Conservation (phyloP, 1,140 invertebrate genomes). For the Drosophila orena region DNA sequence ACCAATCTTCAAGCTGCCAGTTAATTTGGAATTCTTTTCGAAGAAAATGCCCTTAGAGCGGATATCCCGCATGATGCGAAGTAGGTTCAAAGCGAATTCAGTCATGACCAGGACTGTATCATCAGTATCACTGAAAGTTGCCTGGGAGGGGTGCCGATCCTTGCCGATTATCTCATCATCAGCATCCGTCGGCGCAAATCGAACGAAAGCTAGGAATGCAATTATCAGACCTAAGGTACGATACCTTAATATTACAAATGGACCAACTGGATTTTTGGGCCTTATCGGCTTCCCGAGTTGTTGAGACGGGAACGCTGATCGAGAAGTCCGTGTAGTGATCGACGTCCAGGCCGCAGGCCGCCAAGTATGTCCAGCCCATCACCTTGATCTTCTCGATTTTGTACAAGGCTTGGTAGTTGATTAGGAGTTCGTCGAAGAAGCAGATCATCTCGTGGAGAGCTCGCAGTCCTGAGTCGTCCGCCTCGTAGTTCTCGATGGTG, state of each 20-base stretch:
- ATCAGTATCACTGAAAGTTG: background rate
- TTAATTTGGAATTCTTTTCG: background rate
- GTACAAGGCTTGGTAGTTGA: slow-evolving; percentile 36
- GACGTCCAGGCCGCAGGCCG: slow-evolving; percentile 92
- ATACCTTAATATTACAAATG: no score
- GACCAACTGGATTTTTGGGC: no score
- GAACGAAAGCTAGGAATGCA: slow-evolving; percentile 2
- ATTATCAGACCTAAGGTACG: no score
- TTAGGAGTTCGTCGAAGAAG: slow-evolving; percentile 89
- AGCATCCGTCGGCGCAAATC: background rate
- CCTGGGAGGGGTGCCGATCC: background rate
- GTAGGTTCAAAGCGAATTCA: slow-evolving; percentile 41
- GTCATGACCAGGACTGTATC: slow-evolving; percentile 28
- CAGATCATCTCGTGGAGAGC: slow-evolving; percentile 95
- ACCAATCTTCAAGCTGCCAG: slow-evolving; percentile 43
- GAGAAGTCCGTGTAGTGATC: slow-evolving; percentile 21
- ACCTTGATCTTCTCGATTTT: slow-evolving; percentile 96
- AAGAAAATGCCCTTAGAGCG: slow-evolving; percentile 3
- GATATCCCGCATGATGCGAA: slow-evolving; percentile 38
- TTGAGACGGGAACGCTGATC: background rate
- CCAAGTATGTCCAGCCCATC: slow-evolving; percentile 96
- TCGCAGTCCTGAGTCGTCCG: slow-evolving; percentile 88
- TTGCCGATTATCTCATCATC: background rate
- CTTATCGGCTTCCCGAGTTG: background rate
- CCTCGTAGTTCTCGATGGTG: slow-evolving; percentile 90